These are phyloP conservation scores for Cyanoramphus novaezelandiae DNA, from an alignment of 2,113 vertebrate genomes.

Conservation along the genomic window DNA sequence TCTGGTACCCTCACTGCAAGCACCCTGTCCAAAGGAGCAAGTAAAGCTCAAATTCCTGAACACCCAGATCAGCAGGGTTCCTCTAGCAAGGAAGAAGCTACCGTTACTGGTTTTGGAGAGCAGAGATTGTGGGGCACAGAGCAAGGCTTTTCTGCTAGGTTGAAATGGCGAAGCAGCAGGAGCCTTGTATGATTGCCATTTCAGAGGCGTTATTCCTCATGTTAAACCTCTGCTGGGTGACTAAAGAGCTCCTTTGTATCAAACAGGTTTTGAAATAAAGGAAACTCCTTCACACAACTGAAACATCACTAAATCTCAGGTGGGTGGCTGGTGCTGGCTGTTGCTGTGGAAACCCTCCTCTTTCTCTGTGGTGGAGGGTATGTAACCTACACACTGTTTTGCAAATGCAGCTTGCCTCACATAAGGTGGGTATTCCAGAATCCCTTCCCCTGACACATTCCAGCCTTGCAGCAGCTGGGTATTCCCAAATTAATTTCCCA, in stretches of 20 bases:
- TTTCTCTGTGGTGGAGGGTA: accelerated
- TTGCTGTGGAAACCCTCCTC: not conserved
- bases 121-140: not conserved
- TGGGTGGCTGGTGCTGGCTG: not conserved
- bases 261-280: not conserved
- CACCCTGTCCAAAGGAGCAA: accelerated
- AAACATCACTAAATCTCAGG: not conserved
- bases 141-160: too few species aligned
- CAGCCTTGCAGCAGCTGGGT: accelerated
- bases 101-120: not conserved
- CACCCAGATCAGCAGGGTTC: not conserved
- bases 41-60: not conserved
- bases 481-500: not conserved
- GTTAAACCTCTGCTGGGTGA: too few species aligned
- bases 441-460: not conserved
- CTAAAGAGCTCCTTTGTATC: not conserved
- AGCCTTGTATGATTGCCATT: not conserved
- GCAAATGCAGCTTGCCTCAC: not conserved
- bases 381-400: not conserved
- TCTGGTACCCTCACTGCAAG: not conserved
- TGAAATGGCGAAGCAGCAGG: not conserved
- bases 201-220: accelerated
- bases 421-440: not conserved
- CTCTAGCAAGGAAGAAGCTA: not conserved
- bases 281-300: not conserved